Evolutionary conservation across 2,113 vertebrate species (phyloP).

Genomic region (Protomyctophum bolini): DNA sequence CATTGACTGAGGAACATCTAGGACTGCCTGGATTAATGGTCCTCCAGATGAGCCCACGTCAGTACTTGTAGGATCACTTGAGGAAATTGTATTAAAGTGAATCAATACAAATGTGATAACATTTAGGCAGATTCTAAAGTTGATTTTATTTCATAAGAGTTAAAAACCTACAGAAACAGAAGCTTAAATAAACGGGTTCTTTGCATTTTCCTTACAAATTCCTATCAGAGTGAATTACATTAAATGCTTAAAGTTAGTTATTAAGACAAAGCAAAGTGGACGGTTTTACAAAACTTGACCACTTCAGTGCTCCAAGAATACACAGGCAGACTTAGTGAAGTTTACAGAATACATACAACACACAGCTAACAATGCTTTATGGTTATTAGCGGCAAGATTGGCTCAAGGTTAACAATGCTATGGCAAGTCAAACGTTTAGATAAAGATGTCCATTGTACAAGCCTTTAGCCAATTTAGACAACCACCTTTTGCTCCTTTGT

Average conservation of each 20-base stretch:
- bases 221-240: background rate
- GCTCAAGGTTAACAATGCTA: background rate
- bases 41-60: too few species aligned
- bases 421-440: background rate
- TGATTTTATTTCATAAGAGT: slow-evolving; percentile 15
- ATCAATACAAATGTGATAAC: too few species aligned
- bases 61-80: too few species aligned
- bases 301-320: slow-evolving; percentile 20
- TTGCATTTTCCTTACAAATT: background rate
- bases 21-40: too few species aligned
- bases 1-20: too few species aligned
- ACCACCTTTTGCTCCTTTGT: too few species aligned
- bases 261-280: slow-evolving; percentile 4
- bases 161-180: background rate
- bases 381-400: slow-evolving; percentile 8
- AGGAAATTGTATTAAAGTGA: too few species aligned
- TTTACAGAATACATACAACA: background rate
- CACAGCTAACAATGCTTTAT: background rate
- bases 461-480: too few species aligned
- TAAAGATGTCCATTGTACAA: background rate
- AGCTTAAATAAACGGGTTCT: background rate
- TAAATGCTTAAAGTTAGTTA: background rate
- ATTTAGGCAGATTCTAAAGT: too few species aligned
- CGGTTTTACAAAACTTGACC: background rate
- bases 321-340: background rate